These are phyloP conservation scores for Ctenopoma multispine DNA, from an alignment of 2,797 vertebrate species.

Conservation along the genomic window DNA sequence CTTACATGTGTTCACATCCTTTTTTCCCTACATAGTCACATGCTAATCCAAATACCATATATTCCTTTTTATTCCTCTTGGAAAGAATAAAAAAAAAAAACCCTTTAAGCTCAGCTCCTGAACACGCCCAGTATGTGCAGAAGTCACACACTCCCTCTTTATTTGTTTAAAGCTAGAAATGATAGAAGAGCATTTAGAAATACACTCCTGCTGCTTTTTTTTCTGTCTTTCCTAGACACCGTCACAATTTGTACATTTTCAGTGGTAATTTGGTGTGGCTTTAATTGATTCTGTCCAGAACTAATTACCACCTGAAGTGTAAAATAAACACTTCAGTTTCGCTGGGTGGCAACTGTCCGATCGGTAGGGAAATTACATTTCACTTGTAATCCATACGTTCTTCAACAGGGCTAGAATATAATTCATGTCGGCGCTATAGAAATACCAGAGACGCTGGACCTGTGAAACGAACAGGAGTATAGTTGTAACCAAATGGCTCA, in stretches of 20 bases:
- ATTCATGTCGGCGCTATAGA: constrained; percentile 78
- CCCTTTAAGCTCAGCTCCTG: constrained; percentile 40
- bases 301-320: constrained; percentile 75
- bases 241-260: constrained; percentile 65
- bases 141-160: constrained; percentile 63
- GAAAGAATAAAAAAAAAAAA: constrained; percentile 33
- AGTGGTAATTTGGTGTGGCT: constrained; percentile 64
- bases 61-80: constrained; percentile 35
- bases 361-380: constrained; percentile 78
- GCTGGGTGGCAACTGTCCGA: constrained; percentile 73
- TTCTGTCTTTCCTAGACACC: constrained; percentile 35
- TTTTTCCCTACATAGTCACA: constrained; percentile 35
- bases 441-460: constrained; percentile 67
- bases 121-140: constrained; percentile 62
- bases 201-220: constrained; percentile 25
- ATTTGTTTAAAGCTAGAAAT: constrained; percentile 66
- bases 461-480: constrained; percentile 78
- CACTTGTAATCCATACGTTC: constrained; percentile 80
- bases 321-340: constrained; percentile 83
- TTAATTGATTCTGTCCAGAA: constrained; percentile 79
- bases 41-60: constrained; percentile 63
- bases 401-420: constrained; percentile 67
- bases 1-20: constrained; percentile 56
- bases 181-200: constrained; percentile 57
- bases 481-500: constrained; percentile 83